Conservation (phyloP, 2,888 invertebrate genomes). For the Chironomus tentans region DNA sequence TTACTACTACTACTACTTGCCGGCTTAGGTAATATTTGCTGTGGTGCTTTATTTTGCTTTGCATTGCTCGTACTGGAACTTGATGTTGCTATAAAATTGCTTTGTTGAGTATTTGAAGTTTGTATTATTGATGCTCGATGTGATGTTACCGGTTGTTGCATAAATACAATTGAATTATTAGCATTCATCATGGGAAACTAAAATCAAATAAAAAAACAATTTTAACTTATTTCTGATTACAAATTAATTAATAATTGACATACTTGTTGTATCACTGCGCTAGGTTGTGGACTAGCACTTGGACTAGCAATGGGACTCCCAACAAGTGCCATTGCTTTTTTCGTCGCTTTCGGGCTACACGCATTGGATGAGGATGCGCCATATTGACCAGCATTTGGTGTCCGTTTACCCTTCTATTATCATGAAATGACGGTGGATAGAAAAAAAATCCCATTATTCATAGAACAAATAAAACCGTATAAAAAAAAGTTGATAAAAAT, state of each 20-base stretch:
- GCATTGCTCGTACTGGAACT: not conserved
- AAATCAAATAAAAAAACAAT: constrained; percentile 9
- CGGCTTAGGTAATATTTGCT: constrained; percentile 54
- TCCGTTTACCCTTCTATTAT: constrained; percentile 37
- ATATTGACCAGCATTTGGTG: constrained; percentile 37
- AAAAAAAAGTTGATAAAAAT: not conserved
- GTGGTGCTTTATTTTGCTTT: constrained; percentile 45
- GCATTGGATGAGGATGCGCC: constrained; percentile 42
- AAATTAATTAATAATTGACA: not conserved
- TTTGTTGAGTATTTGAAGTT: constrained; percentile 29
- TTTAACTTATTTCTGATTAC: not conserved
- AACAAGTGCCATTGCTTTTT: constrained; percentile 38
- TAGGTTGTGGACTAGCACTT: constrained; percentile 42
- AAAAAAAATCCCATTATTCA: constrained; percentile 18
- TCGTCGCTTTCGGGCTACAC: constrained; percentile 43
- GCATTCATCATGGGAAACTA: constrained; percentile 31
- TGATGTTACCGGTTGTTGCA: constrained; percentile 26
- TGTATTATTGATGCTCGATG: constrained; percentile 28
- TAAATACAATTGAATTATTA: constrained; percentile 31
- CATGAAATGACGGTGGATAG: too few species aligned
- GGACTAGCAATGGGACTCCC: constrained; percentile 41
- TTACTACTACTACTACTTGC: constrained; percentile 31
- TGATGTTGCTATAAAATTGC: constrained; percentile 6
- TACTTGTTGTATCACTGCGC: constrained; percentile 35
- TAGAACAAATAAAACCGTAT: too few species aligned